phyloP scores from a whole-genome alignment of 2,113 vertebrate genomes.

The Rana temporaria region DNA sequence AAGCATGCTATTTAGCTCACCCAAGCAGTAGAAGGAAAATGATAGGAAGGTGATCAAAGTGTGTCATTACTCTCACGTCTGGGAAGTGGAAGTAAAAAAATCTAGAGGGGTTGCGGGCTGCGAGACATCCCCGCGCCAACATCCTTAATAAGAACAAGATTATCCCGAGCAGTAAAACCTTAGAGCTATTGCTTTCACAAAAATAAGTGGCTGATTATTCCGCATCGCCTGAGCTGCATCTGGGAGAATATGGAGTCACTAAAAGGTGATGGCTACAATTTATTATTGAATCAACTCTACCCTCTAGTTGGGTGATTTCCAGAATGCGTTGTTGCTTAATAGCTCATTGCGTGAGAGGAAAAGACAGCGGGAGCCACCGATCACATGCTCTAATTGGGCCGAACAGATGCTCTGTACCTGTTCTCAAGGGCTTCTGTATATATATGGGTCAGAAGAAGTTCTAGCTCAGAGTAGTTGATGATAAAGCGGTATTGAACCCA shows the following conservation, averaged over 20 bases:
- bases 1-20: constrained; percentile 50
- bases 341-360: constrained; percentile 13
- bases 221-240: constrained; percentile 22
- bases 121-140: constrained; percentile 15
- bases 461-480: too few species aligned
- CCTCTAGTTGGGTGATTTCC: constrained; percentile 17
- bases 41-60: constrained; percentile 51
- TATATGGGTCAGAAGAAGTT: not conserved
- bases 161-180: constrained; percentile 48
- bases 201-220: constrained; percentile 46
- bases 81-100: constrained; percentile 46
- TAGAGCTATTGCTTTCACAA: constrained; percentile 40
- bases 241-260: constrained; percentile 30
- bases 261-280: constrained; percentile 43
- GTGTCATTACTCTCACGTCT: constrained; percentile 44
- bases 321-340: constrained; percentile 27
- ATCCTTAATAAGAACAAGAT: constrained; percentile 54
- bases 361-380: not conserved
- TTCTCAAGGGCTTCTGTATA: not conserved
- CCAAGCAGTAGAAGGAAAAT: constrained; percentile 50
- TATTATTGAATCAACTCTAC: constrained; percentile 40
- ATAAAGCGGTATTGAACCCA: too few species aligned
- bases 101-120: constrained; percentile 37
- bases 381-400: constrained; percentile 9
- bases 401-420: constrained; percentile 4